A percentile compares a stretch with the other conserved stretches of the same genome.
phyloP scores from a whole-genome alignment of 2,113 vertebrate species.

The Cynopterus brachyotis region DNA sequence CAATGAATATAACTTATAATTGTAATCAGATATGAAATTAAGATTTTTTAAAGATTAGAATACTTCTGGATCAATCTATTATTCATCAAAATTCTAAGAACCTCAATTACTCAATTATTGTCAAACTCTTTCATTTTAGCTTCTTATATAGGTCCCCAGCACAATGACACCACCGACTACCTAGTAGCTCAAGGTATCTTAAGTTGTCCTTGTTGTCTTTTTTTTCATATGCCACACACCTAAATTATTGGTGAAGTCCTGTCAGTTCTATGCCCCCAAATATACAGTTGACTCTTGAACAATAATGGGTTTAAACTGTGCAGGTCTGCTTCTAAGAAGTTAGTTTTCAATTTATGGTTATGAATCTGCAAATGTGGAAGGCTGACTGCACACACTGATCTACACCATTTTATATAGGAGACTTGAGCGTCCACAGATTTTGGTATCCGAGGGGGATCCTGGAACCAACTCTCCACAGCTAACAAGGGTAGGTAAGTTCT shows the following conservation, averaged over 20 bases:
- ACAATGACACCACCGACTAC: background rate
- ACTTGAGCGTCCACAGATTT: background rate
- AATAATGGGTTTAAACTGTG: background rate
- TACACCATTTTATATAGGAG: background rate
- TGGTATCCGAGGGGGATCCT: background rate
- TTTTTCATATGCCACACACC: background rate
- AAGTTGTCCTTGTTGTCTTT: background rate
- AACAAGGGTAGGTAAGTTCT: background rate
- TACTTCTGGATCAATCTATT: background rate
- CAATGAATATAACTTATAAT: background rate
- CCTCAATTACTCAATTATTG: slow-evolving; percentile 8
- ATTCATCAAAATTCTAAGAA: slow-evolving; percentile 22
- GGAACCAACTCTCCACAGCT: background rate
- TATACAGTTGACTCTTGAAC: background rate
- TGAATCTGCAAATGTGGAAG: background rate
- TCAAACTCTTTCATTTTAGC: background rate
- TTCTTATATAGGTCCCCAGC: background rate
- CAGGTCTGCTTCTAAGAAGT: background rate
- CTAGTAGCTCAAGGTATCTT: background rate
- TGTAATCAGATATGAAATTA: background rate
- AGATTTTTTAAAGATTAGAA: background rate
- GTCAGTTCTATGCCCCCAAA: background rate
- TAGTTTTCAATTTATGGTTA: background rate
- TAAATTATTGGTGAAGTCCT: background rate
- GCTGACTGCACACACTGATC: background rate